Percentiles rank a stretch among this genome's conserved stretches.
Conservation (phyloP, 2,888 invertebrate species). For the Phyllotreta cruciferae region DNA sequence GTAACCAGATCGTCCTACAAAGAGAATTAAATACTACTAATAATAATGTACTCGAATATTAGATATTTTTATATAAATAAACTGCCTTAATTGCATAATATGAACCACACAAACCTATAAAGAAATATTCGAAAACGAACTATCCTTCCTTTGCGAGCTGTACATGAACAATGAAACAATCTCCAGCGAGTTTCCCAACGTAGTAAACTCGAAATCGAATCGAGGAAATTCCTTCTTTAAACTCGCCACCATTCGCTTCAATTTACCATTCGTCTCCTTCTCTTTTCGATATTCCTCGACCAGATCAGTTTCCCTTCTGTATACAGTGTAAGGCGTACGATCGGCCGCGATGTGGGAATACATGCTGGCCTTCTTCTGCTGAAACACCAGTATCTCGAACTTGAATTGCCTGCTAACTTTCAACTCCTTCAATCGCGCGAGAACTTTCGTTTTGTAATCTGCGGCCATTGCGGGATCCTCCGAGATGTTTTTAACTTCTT, state of each 20-base stretch:
- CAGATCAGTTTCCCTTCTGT: slow-evolving; percentile 60
- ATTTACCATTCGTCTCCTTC: slow-evolving; percentile 64
- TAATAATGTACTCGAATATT: too few species aligned
- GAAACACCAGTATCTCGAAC: slow-evolving; percentile 68
- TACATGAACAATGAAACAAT: slow-evolving; percentile 39
- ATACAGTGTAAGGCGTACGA: slow-evolving; percentile 49
- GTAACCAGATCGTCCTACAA: slow-evolving; percentile 40
- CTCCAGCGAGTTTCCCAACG: slow-evolving; percentile 64
- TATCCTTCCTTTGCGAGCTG: neutral
- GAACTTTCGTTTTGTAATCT: slow-evolving; percentile 26
- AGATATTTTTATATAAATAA: too few species aligned
- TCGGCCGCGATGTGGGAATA: slow-evolving; percentile 63
- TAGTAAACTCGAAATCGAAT: slow-evolving; percentile 58
- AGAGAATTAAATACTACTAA: slow-evolving; percentile 2
- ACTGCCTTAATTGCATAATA: too few species aligned
- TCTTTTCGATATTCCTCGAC: slow-evolving; percentile 67
- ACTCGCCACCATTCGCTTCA: slow-evolving; percentile 66
- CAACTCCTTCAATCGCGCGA: slow-evolving; percentile 50
- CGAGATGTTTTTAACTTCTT: slow-evolving; percentile 2
- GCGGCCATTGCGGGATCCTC: neutral
- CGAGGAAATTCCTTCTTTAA: slow-evolving; percentile 70
- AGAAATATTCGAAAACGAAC: too few species aligned
- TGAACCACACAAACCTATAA: too few species aligned
- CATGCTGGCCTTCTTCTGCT: slow-evolving; percentile 73
- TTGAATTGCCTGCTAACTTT: slow-evolving; percentile 62